Conservation (phyloP, 2,113 vertebrate species). For the Myiozetetes cayanensis region DNA sequence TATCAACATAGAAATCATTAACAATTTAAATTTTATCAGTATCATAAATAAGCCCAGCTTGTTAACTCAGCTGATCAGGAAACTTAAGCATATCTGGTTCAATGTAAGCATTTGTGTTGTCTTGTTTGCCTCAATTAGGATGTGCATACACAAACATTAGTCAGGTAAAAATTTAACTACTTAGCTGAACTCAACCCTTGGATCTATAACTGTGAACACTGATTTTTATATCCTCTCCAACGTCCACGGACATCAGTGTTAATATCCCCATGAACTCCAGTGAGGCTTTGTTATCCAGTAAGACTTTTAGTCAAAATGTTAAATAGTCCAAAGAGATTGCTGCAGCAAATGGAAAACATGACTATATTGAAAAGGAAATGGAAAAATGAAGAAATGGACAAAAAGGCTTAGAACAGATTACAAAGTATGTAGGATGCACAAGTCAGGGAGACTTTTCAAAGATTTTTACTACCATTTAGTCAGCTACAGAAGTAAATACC, state of each 20-base stretch:
- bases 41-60: neutral
- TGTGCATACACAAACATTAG: neutral
- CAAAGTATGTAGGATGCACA: neutral
- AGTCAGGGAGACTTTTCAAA: neutral
- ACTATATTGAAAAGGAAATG: neutral
- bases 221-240: neutral
- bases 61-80: neutral
- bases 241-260: neutral
- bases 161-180: neutral
- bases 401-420: constrained; percentile 1
- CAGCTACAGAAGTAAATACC: neutral
- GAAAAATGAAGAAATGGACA: neutral
- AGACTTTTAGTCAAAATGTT: neutral
- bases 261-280: neutral
- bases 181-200: neutral
- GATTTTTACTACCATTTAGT: neutral
- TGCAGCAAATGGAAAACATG: neutral
- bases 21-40: neutral
- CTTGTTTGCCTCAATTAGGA: neutral
- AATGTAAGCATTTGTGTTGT: neutral
- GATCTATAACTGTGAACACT: neutral
- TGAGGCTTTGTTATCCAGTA: neutral
- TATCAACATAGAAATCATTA: neutral
- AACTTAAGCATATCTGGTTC: neutral
- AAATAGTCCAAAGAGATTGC: neutral